Evolutionary conservation across 2,797 vertebrate species (phyloP), one percentile per base, ranked within the genome.

Genomic region (Malacoctenus gilli): DNA sequence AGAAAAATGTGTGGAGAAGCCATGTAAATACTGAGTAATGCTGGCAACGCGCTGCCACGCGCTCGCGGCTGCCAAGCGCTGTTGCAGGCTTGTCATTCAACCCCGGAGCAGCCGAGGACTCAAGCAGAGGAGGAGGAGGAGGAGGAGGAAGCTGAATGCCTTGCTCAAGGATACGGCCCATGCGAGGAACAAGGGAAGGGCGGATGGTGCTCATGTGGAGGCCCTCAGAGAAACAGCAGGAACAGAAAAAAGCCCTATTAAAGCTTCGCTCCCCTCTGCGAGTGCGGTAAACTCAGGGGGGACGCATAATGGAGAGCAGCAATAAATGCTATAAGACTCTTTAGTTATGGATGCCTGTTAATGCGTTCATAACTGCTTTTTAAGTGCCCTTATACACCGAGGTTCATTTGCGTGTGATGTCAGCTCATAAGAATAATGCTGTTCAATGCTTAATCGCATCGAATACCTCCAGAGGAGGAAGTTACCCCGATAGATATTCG

Each of bases 131-230:
- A n/a, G n/a, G n/a, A n/a, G n/a, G n/a, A 49, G 18, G 25, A 51
- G n/a, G n/a, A n/a, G n/a, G n/a, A 49, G 18, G 25, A 51, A 42
- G 35, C 31, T 66, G 22, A 62, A 56, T 43, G 44, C n/a, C 30
- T 68, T 59, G 34, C 59, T 49, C 16, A 56, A 55, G 22, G 42
- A 67, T 12, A 39, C 21, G 28, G n/a, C 22, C 23, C 65, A n/a
- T 21, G 35, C 23, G 59, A 25, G 11, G 53, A 46, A 55, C 22
- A 31, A 42, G 5, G 10, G 12, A 54, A 6, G 8, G 20, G 13
- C 19, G 43, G 43, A 15, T 11, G 18, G 12, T 40, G 25, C 21
- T 53, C 8, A 38, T 40, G 37, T 30, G 43, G 22, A 20, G 25
- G 21, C 20, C 6, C 36, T 13, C 11, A 5, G 31, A 59, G 21